A percentile compares a stretch with the other conserved stretches of the same genome.
Evolutionary conservation across 2,888 invertebrate genomes (phyloP).

Genomic region (Platypus cylindrus): DNA sequence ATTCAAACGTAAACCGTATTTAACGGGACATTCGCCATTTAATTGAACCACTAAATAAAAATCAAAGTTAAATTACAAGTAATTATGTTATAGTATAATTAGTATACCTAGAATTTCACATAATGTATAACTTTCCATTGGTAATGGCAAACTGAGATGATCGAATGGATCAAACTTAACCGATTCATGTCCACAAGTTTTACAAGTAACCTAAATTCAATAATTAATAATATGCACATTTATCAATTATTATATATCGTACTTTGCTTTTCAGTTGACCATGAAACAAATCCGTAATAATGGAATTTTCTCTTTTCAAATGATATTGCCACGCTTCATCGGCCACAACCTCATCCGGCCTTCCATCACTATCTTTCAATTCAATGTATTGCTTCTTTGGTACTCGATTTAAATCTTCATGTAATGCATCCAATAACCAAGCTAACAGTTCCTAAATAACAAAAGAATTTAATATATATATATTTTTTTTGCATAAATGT

Average conservation of each 20-base stretch:
- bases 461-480: too few relatives aligned
- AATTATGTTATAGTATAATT: background rate
- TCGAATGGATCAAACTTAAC: slow-evolving; percentile 89
- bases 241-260: slow-evolving; percentile 1
- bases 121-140: slow-evolving; percentile 75
- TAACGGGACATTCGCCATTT: slow-evolving; percentile 71
- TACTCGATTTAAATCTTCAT: slow-evolving; percentile 83
- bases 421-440: slow-evolving; percentile 81
- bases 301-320: slow-evolving; percentile 67
- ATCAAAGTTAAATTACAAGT: slow-evolving; percentile 14
- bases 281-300: slow-evolving; percentile 83
- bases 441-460: slow-evolving; percentile 60
- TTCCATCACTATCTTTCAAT: slow-evolving; percentile 61
- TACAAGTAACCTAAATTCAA: slow-evolving; percentile 49
- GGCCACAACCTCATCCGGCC: slow-evolving; percentile 60
- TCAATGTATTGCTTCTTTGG: slow-evolving; percentile 56
- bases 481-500: too few relatives aligned
- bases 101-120: slow-evolving; percentile 53
- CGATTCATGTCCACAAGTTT: slow-evolving; percentile 69
- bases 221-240: background rate
- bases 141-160: slow-evolving; percentile 74
- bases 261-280: slow-evolving; percentile 84
- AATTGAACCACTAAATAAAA: slow-evolving; percentile 56
- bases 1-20: slow-evolving; percentile 73
- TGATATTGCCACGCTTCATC: slow-evolving; percentile 76